phyloP scores from a whole-genome alignment of 2,113 vertebrate genomes.

The Alethe castanea region DNA sequence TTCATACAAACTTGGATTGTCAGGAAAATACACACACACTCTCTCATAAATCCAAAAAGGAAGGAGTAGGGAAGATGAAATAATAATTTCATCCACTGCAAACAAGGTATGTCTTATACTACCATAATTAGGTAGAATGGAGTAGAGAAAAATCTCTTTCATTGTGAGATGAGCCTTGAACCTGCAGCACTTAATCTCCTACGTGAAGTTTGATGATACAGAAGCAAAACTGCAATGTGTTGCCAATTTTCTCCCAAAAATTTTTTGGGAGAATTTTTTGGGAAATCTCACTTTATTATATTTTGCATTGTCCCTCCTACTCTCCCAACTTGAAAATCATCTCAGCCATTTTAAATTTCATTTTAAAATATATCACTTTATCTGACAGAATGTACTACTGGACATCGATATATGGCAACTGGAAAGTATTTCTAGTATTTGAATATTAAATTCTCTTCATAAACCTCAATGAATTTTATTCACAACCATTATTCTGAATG shows the following conservation, averaged over 20 bases:
- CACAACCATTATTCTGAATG: neutral
- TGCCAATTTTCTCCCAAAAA: neutral
- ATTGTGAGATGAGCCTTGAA: neutral
- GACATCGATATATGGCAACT: neutral
- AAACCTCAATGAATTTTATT: neutral
- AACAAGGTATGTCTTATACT: neutral
- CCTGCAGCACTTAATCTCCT: neutral
- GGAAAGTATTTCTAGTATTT: neutral
- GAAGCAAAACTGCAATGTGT: neutral
- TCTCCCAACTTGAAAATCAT: neutral
- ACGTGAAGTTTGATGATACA: neutral
- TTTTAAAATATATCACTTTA: neutral
- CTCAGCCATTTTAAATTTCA: neutral
- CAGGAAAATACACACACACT: neutral
- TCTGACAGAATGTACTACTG: neutral
- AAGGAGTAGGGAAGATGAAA: neutral
- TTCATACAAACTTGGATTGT: neutral
- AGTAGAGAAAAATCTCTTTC: neutral
- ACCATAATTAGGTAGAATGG: neutral
- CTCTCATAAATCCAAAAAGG: neutral
- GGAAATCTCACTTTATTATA: neutral
- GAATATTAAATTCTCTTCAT: neutral
- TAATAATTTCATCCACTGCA: fast-evolving
- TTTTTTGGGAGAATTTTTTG: neutral
- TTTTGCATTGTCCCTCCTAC: neutral